phyloP scores from a whole-genome alignment of 2,888 invertebrate genomes.

The Hylaea fasciaria region DNA sequence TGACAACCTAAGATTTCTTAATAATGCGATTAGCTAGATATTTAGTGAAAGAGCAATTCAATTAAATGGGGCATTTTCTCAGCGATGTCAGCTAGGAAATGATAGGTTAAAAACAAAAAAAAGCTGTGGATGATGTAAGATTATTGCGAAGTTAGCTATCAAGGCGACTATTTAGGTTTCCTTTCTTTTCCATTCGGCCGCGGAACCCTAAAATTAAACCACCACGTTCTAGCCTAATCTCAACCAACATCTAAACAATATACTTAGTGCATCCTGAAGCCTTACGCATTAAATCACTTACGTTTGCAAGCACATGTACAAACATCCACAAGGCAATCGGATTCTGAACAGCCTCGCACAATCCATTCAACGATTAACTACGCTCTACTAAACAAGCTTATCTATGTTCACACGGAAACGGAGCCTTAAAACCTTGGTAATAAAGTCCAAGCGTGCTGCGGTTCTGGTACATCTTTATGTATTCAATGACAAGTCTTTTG shows the following conservation, averaged over 20 bases:
- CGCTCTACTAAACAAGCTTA: slow-evolving; percentile 22
- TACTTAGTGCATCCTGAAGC: not conserved
- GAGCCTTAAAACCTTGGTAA: slow-evolving; percentile 3
- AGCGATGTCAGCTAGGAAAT: no score
- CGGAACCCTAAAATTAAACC: no score
- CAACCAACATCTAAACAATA: not conserved
- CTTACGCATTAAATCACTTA: slow-evolving; percentile 12
- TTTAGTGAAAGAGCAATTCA: no score
- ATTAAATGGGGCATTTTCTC: no score
- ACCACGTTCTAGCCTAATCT: not conserved
- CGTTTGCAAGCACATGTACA: slow-evolving; percentile 9
- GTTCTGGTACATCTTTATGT: not conserved
- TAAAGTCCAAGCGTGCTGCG: slow-evolving; percentile 3
- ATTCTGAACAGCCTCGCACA: slow-evolving; percentile 18
- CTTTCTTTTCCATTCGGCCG: no score
- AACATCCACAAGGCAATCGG: slow-evolving; percentile 19
- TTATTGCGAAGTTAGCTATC: no score
- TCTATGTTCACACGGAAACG: slow-evolving; percentile 3
- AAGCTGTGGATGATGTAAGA: no score
- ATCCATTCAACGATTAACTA: slow-evolving; percentile 19
- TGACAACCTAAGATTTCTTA: no score
- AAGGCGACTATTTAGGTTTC: no score
- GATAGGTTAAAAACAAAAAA: no score
- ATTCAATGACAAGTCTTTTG: slow-evolving; percentile 17
- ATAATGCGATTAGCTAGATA: no score